phyloP scores from a whole-genome alignment of 1,140 invertebrate genomes.

The Lepidurus packardi region DNA sequence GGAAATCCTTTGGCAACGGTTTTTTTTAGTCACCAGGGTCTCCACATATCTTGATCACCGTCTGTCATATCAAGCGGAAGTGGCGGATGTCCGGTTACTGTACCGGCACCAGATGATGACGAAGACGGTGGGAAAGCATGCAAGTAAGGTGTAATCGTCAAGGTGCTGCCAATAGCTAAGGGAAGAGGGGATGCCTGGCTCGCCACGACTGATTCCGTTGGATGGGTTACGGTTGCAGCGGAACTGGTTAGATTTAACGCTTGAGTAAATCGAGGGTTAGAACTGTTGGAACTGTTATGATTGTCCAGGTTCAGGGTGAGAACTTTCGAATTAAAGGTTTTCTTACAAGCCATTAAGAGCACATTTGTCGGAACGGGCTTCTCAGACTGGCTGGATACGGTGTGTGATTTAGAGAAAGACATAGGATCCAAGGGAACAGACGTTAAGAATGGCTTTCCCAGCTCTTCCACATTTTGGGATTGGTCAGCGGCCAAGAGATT shows the following conservation, averaged over 20 bases:
- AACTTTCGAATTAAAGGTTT: not conserved
- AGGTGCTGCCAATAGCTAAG: not conserved
- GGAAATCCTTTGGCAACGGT: not conserved
- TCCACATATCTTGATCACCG: conserved; percentile 6
- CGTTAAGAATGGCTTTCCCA: not conserved
- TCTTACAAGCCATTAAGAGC: not conserved
- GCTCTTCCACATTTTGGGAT: not conserved
- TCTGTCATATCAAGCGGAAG: conserved; percentile 12
- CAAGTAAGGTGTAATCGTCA: conserved; percentile 15
- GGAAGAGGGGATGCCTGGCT: not conserved
- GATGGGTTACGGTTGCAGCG: not conserved
- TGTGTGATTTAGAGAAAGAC: not conserved
- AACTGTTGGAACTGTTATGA: not conserved
- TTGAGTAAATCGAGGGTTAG: not conserved
- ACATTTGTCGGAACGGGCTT: not conserved
- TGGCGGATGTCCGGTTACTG: not conserved
- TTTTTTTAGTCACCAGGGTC: not conserved
- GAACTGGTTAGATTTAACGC: conserved; percentile 7
- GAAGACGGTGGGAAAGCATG: not conserved
- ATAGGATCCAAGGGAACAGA: not conserved
- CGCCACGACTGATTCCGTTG: not conserved
- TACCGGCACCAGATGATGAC: not conserved
- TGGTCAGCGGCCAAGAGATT: not conserved
- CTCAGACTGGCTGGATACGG: not conserved
- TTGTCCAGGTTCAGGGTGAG: not conserved